phyloP scores from a whole-genome alignment of 2,888 invertebrate genomes.

The Torymus aiolomorphi region DNA sequence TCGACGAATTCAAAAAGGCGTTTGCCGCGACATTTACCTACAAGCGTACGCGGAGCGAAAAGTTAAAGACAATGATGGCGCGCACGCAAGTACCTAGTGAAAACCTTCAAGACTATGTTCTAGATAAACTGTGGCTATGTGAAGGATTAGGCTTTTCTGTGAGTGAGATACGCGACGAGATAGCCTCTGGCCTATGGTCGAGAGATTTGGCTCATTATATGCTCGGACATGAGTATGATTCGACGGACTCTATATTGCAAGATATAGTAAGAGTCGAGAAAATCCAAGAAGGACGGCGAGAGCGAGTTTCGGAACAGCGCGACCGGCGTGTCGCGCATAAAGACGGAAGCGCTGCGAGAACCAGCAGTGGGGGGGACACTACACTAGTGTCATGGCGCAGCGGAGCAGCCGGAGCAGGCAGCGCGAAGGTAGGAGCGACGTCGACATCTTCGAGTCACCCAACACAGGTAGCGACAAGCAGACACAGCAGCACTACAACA shows the following conservation, averaged over 20 bases:
- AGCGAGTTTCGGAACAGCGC: conserved; percentile 8
- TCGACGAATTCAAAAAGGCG: too few species aligned
- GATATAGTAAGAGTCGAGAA: conserved; percentile 12
- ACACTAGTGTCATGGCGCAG: too few species aligned
- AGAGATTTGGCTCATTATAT: conserved; percentile 20
- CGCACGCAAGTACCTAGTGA: too few species aligned
- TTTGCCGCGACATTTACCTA: too few species aligned
- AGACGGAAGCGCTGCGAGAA: background rate
- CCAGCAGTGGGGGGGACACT: background rate
- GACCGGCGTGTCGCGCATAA: background rate
- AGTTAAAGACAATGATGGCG: too few species aligned
- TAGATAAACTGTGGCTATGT: too few species aligned
- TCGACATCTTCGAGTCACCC: too few species aligned
- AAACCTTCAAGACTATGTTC: too few species aligned
- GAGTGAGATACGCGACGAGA: background rate
- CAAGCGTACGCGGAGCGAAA: too few species aligned
- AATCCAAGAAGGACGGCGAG: background rate
- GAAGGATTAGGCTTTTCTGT: too few species aligned
- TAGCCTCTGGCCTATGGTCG: conserved; percentile 35
- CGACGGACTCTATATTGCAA: conserved; percentile 33
- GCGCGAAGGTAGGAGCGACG: too few species aligned
- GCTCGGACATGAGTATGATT: background rate
- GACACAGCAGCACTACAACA: conserved; percentile 38
- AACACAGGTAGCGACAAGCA: background rate
- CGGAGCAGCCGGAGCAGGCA: too few species aligned